Conservation (phyloP, 2,797 vertebrate genomes). For the Muscicapa striata region DNA sequence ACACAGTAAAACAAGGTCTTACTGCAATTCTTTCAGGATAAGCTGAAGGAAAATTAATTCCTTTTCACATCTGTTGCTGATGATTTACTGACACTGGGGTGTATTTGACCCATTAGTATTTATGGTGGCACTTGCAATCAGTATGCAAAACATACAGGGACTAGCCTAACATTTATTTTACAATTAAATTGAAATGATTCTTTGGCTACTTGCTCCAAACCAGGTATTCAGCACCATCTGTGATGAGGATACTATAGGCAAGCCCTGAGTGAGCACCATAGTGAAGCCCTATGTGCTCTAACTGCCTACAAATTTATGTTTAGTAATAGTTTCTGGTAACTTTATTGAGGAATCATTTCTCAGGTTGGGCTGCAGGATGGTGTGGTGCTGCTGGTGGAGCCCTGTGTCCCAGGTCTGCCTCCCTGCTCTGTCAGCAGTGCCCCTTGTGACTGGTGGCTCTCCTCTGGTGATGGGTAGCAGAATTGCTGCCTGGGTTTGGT, state of each 20-base stretch:
- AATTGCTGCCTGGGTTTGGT: not conserved
- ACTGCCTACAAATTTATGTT: not conserved
- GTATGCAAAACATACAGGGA: not conserved
- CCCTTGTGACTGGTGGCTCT: not conserved
- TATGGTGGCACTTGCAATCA: not conserved
- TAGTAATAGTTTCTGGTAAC: not conserved
- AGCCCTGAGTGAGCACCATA: not conserved
- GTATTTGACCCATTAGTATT: conserved; percentile 7
- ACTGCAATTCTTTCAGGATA: conserved; percentile 5
- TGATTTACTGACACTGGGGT: conserved; percentile 7
- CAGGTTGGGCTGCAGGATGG: not conserved
- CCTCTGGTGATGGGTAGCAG: not conserved
- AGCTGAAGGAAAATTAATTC: conserved; percentile 26
- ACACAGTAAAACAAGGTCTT: not conserved
- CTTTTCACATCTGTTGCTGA: not conserved
- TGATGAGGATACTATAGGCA: not conserved
- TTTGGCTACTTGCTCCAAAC: not conserved
- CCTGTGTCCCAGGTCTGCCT: not conserved
- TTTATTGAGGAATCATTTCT: not conserved
- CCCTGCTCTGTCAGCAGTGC: not conserved
- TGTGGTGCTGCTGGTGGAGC: not conserved
- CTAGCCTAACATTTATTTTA: not conserved
- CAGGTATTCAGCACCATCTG: not conserved
- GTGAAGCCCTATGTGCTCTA: not conserved
- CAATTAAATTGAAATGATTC: not conserved